Evolutionary conservation across 2,113 vertebrate species (phyloP), one percentile per base, ranked within the genome.

Genomic region (Chrysemys picta): DNA sequence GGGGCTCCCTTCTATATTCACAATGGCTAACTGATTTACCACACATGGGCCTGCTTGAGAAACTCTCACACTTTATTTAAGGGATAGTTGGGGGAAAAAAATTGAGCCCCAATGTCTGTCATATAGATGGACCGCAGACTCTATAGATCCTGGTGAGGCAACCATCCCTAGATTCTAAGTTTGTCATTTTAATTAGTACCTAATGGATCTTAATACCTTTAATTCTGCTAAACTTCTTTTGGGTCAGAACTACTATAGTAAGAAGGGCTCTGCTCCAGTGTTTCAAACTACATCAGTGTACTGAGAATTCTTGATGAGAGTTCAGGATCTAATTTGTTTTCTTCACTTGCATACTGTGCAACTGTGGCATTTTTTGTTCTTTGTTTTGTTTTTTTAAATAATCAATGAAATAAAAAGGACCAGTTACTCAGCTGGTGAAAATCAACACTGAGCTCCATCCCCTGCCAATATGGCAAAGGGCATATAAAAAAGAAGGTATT

Each of bases 171-270:
- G 22, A 75, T 24, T 75, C 38, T 25, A 90, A 90, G 89, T 87
- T 29, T 19, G 57, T 80, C 2, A 69, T 83, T 94, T 85, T 86
- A 87, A 94, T 95, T 92, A 94, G 88, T 72, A 94, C 16, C 50
- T 89, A 86, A 88, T 87, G 95, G 50, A 62, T 95, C 81, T 47
- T 94, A 94, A 89, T 78, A 86, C 72, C 80, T 91, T 84, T 87
- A 93, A 88, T 87, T 52, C 84, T 72, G 69, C 49, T 88, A 31
- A 92, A 25, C 35, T 82, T 86, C 90, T 88, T 79, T 53, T 75
- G 80, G 92, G 83, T 47, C 83, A 88, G 85, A 89, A 27, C 53
- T 45, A 85, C 0, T 14, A 75, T 10, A 31, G 59, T 59, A 92
- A 91, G 79, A 81, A 59, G 7, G 0, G 86, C 81, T 88, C 83